Evolutionary conservation across 2,113 vertebrate genomes (phyloP), one percentile per base, ranked within the genome.

Genomic region (Ranitomeya variabilis): DNA sequence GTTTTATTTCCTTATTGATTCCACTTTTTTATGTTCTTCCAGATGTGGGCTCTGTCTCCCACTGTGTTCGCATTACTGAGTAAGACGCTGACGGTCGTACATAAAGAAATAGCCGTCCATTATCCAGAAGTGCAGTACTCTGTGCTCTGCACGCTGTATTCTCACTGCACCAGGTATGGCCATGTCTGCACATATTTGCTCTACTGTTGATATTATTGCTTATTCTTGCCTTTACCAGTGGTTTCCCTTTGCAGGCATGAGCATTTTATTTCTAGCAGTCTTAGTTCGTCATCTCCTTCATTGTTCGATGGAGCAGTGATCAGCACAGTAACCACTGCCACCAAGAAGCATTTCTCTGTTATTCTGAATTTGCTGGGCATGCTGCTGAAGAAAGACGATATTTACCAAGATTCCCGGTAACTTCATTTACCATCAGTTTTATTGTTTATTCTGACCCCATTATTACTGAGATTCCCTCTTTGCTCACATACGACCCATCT

Each of bases 21-120:
- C 21, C 6, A 2, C 4, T 85, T 18, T 76, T 90, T 93, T 23
- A 14, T 77, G 90, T 74, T 45, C 19, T 8, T 90, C n/a, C 90
- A 99, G 98, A 99, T 99, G 98, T 99, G 98, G 98, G 98, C 98
- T 0, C 93, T 99, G 77, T 99, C 98, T 1, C 98, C 98, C 0
- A 99, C 98, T 0, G 97, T 99, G 83, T 99, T 99, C 91, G 96
- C 98, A 52, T 95, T 99, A 85, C 95, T 99, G 89, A 99, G 97
- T 95, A 97, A 98, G 90, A 97, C 97, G 83, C 93, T 99, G 93
- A 94, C 96, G 95, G 91, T 98, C 91, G 97, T 97, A 81, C 97
- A 99, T 60, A 93, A 93, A 13, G 96, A 99, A 90, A 94, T 99
- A 89, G 97, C 98, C 0, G 94, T 98, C 76, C 95, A 97, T 92